These are phyloP conservation scores for Crax fasciolata DNA, from an alignment of 2,797 vertebrate species.

Conservation along the genomic window DNA sequence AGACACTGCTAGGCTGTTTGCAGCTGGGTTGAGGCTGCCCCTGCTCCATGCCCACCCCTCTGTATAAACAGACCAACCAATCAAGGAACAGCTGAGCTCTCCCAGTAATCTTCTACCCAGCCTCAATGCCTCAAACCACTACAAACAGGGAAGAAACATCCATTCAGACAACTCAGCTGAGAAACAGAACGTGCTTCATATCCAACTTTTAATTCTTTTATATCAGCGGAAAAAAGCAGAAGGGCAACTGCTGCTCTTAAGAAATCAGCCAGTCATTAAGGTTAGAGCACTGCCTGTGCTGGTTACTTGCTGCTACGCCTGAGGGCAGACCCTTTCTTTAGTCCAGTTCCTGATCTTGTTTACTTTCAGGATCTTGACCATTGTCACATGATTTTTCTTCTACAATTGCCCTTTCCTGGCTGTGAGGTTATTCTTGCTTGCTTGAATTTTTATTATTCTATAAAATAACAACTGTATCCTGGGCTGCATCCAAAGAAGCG, in stretches of 20 bases:
- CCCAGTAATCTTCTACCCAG: rapidly evolving
- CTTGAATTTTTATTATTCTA: neutral
- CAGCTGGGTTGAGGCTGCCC: neutral
- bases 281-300: neutral
- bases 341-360: neutral
- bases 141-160: rapidly evolving
- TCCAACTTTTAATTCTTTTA: neutral
- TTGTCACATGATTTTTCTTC: neutral
- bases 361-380: no score
- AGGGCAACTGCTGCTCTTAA: neutral
- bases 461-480: neutral
- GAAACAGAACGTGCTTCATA: neutral
- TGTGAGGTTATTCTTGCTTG: neutral
- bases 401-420: neutral
- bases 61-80: rapidly evolving
- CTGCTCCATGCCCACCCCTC: neutral
- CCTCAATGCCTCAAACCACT: neutral
- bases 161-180: neutral
- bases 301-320: neutral
- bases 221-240: neutral
- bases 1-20: neutral
- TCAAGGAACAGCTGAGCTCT: rapidly evolving
- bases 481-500: no score
- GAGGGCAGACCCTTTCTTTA: neutral
- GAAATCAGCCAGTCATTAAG: neutral